phyloP scores from a whole-genome alignment of 2,113 vertebrate genomes.

The Sceloporus tristichus region DNA sequence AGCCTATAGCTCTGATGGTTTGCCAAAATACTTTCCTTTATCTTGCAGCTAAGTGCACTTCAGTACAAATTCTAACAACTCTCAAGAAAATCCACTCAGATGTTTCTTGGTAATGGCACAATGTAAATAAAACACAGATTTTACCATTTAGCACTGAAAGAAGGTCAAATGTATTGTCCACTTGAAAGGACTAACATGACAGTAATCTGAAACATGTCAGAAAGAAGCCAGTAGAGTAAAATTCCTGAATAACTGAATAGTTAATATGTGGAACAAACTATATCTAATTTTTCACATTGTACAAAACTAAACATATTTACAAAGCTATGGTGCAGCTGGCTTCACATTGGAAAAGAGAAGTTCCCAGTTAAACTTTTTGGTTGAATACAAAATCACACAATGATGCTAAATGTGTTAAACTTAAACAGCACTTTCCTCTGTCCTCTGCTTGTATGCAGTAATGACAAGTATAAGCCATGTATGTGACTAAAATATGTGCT shows the following conservation, averaged over 20 bases:
- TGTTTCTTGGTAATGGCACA: slow-evolving; percentile 29
- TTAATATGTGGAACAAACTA: slow-evolving; percentile 38
- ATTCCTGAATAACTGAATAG: not conserved
- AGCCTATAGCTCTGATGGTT: slow-evolving; percentile 63
- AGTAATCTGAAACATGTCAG: fast-evolving
- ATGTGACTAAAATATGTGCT: not conserved
- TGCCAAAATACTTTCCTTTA: slow-evolving; percentile 34
- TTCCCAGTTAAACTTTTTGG: slow-evolving; percentile 46
- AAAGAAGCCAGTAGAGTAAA: slow-evolving; percentile 45
- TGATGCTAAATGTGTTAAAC: slow-evolving; percentile 14
- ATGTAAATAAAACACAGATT: slow-evolving; percentile 61
- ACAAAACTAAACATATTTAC: slow-evolving; percentile 48
- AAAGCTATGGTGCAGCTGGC: not conserved
- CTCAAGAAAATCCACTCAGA: not conserved
- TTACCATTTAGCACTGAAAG: not conserved
- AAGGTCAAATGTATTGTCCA: not conserved
- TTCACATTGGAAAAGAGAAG: slow-evolving; percentile 25
- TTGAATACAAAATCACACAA: not conserved
- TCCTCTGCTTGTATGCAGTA: slow-evolving; percentile 53
- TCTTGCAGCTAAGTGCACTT: slow-evolving; percentile 19
- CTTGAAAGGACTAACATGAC: slow-evolving; percentile 1
- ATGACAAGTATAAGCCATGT: slow-evolving; percentile 20
- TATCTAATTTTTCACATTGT: slow-evolving; percentile 65
- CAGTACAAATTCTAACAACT: slow-evolving; percentile 1
- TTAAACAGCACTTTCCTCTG: not conserved